phyloP scores from a whole-genome alignment of 2,888 invertebrate species.

The Drosophila seclusa region DNA sequence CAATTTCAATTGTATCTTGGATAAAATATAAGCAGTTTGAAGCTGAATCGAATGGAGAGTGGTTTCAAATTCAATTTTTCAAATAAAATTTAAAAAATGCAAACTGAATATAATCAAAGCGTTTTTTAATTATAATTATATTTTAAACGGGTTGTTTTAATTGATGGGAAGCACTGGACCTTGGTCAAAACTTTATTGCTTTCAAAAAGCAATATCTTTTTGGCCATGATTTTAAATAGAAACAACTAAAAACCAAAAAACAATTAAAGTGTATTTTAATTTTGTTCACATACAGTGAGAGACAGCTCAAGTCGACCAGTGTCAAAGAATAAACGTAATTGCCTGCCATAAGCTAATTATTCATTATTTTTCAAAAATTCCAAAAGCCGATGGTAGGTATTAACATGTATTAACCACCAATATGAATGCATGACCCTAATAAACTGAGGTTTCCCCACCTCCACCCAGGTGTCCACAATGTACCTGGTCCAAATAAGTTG shows the following conservation, averaged over 20 bases:
- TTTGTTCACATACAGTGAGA: background rate
- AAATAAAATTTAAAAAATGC: background rate
- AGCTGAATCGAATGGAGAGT: background rate
- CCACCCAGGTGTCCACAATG: no score
- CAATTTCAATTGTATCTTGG: background rate
- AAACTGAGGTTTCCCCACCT: no score
- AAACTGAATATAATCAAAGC: background rate
- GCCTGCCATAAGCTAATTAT: no score
- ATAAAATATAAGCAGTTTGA: background rate
- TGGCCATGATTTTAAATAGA: background rate
- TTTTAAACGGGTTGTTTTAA: background rate
- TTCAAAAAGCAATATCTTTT: background rate
- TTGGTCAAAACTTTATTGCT: background rate
- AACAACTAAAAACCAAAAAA: background rate
- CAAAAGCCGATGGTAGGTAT: no score
- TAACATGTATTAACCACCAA: no score
- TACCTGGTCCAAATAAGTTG: no score
- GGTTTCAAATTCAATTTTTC: background rate
- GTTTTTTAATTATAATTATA: background rate
- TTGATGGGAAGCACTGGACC: background rate
- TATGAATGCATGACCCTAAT: no score
- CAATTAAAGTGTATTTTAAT: background rate
- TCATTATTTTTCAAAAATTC: no score
- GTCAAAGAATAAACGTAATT: no score
- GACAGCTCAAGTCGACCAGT: no score